Evolutionary conservation across 1,140 invertebrate genomes (phyloP), one percentile per base, ranked within the genome.

Genomic region (Scaptomyza hsui): DNA sequence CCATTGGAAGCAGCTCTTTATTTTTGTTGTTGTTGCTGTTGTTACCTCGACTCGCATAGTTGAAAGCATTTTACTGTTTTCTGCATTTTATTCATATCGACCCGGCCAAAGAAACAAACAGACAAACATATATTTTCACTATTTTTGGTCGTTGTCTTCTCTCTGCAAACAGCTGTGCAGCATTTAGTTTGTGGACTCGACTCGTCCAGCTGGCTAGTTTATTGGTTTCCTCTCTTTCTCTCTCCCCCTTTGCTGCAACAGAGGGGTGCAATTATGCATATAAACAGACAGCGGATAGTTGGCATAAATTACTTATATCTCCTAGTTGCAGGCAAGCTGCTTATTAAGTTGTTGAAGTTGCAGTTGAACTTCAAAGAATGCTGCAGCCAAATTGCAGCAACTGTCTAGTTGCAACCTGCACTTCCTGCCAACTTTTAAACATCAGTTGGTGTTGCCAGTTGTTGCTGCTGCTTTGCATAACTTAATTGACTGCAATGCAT

Each of bases 61-160:
- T 80, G 77, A 81, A 80, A 81, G 69, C 78, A 80, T 81, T 81
- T 81, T 68, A 63, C 81, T 85, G 82, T 77, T 81, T 75, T 78
- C 62, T 67, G 69, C 70, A 74, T 80, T 83, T 86, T 71, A 76
- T 73, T 69, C 81, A 55, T 62, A 86, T 83, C 81, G 73, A 80
- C 56, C 55, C 76, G 73, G 67, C 63, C 49, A 48, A 24, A 16
- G 68, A 80, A 83, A 71, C 61, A 70, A 61, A 77, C 77, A n/a
- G n/a, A n/a, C n/a, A n/a, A n/a, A n/a, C n/a, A n/a, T n/a, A 86
- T 81, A 81, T 77, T 77, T 86, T 39, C 68, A 77, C 80, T 85
- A 86, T 86, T 86, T 29, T 70, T 61, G 39, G 39, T 49, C 32
- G n/a, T 12, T 35, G 37, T 21, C 45, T 48, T 29, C 26, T 29